Evolutionary conservation across 2,797 vertebrate genomes (phyloP), one percentile per base, ranked within the genome.

Genomic region (Peromyscus eremicus): DNA sequence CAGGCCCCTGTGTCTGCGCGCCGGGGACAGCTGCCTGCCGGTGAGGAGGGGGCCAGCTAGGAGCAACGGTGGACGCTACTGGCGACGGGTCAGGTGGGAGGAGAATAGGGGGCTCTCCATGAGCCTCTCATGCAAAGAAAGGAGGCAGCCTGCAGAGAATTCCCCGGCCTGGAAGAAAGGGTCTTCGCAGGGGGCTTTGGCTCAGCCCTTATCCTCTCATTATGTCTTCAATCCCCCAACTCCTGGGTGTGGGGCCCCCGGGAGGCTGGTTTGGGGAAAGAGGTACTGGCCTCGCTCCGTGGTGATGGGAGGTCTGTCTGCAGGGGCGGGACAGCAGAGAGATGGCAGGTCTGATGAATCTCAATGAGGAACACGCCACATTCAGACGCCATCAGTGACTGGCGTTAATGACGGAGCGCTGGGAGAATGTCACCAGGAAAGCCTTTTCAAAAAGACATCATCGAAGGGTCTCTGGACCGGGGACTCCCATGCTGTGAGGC

Each of bases 401-500:
- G 96, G 95, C 95, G 55, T 84, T 92, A 96, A 96, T 81, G 96
- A 97, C 57, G 32, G 84, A 88, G 94, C 80, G 0, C 68, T 27
- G 93, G 49, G 92, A 85, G 79, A 96, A 84, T 96, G 96, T 97
- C 96, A 93, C 96, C 96, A 17, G 92, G 84, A 75, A 84, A 70
- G 75, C 60, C 95, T 94, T 96, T 46, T 75, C 66, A 92, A 64
- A 92, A 94, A 93, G 93, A 90, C 96, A 66, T 76, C 94, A 9
- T 95, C 80, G 17, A 46, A 93, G 89, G 96, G 88, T 94, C 70
- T 92, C 29, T 46, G 66, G 92, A 76, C 92, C 92, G 0, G 79
- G 92, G 90, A 77, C 94, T 94, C 96, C 92, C 92, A 70, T 76
- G 75, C 97, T 80, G 94, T n/a, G 83, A 91, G 94, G 88, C 88